Evolutionary conservation across 2,888 invertebrate species (phyloP).

Genomic region (Phytoseiulus persimilis): DNA sequence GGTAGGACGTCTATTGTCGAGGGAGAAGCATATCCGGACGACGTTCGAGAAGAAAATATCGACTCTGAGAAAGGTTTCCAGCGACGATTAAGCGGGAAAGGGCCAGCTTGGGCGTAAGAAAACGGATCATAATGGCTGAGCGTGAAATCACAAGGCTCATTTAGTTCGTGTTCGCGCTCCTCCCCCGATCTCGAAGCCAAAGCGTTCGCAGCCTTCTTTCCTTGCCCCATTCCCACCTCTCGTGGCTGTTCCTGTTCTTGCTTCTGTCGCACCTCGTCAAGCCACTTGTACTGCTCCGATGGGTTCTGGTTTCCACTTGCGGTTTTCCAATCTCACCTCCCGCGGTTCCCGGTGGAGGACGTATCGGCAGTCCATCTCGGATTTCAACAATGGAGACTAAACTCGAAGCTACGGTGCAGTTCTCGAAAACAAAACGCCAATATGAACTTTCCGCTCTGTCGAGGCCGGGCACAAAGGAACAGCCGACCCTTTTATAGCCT

Average conservation of each 20-base stretch:
- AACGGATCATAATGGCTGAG: not conserved
- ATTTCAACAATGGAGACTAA: not conserved
- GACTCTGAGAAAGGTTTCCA: no score
- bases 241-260: not conserved
- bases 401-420: not conserved
- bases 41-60: no score
- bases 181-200: not conserved
- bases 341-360: not conserved
- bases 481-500: not conserved
- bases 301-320: not conserved
- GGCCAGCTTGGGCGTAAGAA: not conserved
- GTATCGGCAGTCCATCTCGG: not conserved
- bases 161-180: not conserved
- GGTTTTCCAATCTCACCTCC: not conserved
- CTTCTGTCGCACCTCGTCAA: not conserved
- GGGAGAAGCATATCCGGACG: no score
- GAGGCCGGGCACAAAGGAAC: not conserved
- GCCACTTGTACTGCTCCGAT: not conserved
- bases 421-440: not conserved
- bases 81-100: no score
- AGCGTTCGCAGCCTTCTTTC: not conserved
- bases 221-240: not conserved
- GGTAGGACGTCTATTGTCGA: no score
- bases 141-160: conserved; percentile 24
- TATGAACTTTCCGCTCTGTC: not conserved